Evolutionary conservation across 2,113 vertebrate genomes (phyloP).

Genomic region (Daubentonia madagascariensis): DNA sequence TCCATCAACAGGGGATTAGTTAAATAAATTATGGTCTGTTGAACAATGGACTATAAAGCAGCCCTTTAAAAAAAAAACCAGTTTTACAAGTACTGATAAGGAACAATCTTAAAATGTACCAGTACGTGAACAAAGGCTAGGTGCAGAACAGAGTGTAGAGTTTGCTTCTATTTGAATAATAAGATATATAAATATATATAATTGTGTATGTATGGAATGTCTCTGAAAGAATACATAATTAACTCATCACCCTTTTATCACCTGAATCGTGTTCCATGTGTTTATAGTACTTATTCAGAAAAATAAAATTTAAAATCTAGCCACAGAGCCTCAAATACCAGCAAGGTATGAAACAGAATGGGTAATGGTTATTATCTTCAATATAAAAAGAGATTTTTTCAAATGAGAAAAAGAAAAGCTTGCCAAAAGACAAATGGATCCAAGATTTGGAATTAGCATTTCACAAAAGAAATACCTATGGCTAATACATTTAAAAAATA

Average conservation of each 20-base stretch:
- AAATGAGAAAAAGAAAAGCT: not conserved
- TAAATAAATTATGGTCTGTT: not conserved
- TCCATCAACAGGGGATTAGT: not conserved
- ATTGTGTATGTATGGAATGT: not conserved
- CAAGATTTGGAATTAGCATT: slow-evolving; percentile 25
- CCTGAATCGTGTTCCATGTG: not conserved
- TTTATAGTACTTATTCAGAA: not conserved
- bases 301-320: slow-evolving; percentile 23
- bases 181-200: not conserved
- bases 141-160: not conserved
- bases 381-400: slow-evolving; percentile 19
- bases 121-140: not conserved
- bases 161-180: not conserved
- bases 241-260: not conserved
- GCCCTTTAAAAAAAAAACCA: not conserved
- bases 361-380: not conserved
- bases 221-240: not conserved
- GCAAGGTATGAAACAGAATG: not conserved
- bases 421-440: slow-evolving; percentile 8
- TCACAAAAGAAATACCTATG: not conserved
- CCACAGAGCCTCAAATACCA: slow-evolving; percentile 1
- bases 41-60: not conserved
- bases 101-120: not conserved
- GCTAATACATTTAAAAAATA: not conserved
- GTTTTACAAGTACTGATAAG: not conserved